A percentile compares a stretch with the other conserved stretches of the same genome.
phyloP scores from a whole-genome alignment of 2,113 vertebrate species.

The Siphamia tubifer region DNA sequence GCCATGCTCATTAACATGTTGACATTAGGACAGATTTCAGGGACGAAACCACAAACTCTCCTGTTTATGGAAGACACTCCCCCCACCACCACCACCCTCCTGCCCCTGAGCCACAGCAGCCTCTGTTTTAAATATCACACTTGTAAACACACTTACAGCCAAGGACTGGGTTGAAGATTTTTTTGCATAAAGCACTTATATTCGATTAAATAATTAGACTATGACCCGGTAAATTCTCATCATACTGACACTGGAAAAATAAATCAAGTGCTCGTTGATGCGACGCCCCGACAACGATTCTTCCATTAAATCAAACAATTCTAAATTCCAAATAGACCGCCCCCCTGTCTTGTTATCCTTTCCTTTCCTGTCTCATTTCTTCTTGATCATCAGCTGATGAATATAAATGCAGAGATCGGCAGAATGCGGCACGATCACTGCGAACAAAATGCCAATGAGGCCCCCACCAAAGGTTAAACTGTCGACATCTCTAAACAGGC shows the following conservation, averaged over 20 bases:
- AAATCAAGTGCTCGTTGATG: neutral
- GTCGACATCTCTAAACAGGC: slow-evolving; percentile 68
- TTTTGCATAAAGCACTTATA: neutral
- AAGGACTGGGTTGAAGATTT: slow-evolving; percentile 1
- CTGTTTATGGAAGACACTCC: too few species aligned
- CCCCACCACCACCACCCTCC: too few species aligned
- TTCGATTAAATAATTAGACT: neutral
- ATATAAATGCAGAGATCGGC: slow-evolving; percentile 48
- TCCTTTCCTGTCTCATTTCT: slow-evolving; percentile 8
- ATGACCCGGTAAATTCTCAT: slow-evolving; percentile 8
- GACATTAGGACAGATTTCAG: too few species aligned
- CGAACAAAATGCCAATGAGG: slow-evolving; percentile 69
- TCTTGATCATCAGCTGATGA: slow-evolving; percentile 29
- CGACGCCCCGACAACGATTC: neutral
- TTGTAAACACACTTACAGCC: too few species aligned
- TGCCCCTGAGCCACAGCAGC: too few species aligned
- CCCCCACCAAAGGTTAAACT: slow-evolving; percentile 77
- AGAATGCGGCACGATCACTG: slow-evolving; percentile 11
- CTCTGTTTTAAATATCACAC: too few species aligned
- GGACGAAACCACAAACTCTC: too few species aligned
- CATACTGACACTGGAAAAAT: neutral
- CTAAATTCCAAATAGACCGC: neutral
- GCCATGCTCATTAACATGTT: too few species aligned
- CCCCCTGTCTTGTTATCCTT: neutral
- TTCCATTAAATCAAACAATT: neutral